Percentiles rank a stretch among this genome's conserved stretches.
phyloP scores from a whole-genome alignment of 2,797 vertebrate genomes.

The Oreonectes daqikongensis region DNA sequence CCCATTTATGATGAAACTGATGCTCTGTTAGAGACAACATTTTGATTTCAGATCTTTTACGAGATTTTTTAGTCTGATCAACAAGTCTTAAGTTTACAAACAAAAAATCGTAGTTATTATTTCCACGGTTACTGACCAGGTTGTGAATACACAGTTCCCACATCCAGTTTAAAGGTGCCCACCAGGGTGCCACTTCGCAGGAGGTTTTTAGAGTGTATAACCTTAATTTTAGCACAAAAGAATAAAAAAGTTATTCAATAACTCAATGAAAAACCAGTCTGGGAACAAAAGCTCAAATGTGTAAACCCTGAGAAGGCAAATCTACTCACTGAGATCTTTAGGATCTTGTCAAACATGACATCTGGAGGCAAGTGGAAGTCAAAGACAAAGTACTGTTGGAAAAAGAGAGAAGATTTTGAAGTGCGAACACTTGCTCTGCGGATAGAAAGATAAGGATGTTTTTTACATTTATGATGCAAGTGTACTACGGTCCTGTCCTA shows the following conservation, averaged over 20 bases:
- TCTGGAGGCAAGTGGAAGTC: slow-evolving; percentile 96
- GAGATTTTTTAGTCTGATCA: background rate
- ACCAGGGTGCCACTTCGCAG: slow-evolving; percentile 93
- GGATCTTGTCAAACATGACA: slow-evolving; percentile 97
- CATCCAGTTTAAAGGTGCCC: slow-evolving; percentile 92
- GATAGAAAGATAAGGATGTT: background rate
- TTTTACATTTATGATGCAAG: background rate
- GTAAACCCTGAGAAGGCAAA: background rate
- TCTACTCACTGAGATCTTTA: slow-evolving; percentile 92
- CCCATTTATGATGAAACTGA: slow-evolving; percentile 98
- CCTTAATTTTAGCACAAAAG: slow-evolving; percentile 68
- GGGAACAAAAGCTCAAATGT: background rate
- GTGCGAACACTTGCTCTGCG: background rate
- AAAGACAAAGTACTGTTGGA: slow-evolving; percentile 91
- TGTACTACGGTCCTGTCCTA: background rate
- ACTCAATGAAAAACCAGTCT: background rate
- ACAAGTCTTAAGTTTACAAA: background rate
- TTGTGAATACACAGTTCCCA: slow-evolving; percentile 91
- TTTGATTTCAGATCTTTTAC: background rate
- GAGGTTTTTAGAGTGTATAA: slow-evolving; percentile 97
- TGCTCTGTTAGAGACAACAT: slow-evolving; percentile 79
- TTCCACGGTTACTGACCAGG: slow-evolving; percentile 75
- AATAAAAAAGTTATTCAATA: background rate
- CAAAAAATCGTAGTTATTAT: background rate
- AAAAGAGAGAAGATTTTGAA: slow-evolving; percentile 38